Base-by-base conservation (phyloP, 2,888 invertebrate species). In the Sylvicola fuscatus region DNA sequence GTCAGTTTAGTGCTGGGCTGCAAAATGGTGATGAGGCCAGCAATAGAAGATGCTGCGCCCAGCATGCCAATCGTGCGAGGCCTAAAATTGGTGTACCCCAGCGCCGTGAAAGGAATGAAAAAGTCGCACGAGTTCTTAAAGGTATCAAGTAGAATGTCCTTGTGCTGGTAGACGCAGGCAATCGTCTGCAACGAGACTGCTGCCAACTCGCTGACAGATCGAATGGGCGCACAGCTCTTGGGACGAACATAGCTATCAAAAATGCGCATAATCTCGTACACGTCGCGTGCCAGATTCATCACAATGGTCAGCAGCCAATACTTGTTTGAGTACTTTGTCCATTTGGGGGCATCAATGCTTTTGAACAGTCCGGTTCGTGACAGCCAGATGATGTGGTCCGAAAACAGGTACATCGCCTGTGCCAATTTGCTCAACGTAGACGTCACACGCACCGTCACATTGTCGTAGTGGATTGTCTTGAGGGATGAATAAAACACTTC, bases 321-420 rank as follows among this genome's bases (percentile, higher is more conserved):
- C 51, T 72, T 77, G 47, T 81, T 79, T 3, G 78, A 71, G 7
- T 69, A 61, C 32, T 61, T 62, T 36, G 68, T 70, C 86, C 86
- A 87, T 50, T 74, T 78, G 32, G 75, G 72, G 0, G 75, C 65
- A 50, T 87, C 69, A 2, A 81, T 66, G 43, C 62, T 62, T 42
- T 61, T 58, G 3, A 73, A 51, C 38, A 71, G 61, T 14, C 83
- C 83, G 29, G 75, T 72, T 46, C 76, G 68, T 3, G 80, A 75
- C 3, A 87, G 58, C 83, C 89, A 90, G 26, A 89, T 68, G 26
- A 89, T 65, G 50, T 92, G 87, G 53, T 92, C 92, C 11, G 82
- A 72, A 33, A 87, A 61, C 3, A 92, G 64, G 49, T 74, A 92
- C 16, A 86, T 52, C 0, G 83, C 71, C 52, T 78, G 75, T 16